Percentiles rank a stretch among this genome's conserved stretches.
Conservation (phyloP, 2,113 vertebrate genomes). For the Spizaetus ornatus region DNA sequence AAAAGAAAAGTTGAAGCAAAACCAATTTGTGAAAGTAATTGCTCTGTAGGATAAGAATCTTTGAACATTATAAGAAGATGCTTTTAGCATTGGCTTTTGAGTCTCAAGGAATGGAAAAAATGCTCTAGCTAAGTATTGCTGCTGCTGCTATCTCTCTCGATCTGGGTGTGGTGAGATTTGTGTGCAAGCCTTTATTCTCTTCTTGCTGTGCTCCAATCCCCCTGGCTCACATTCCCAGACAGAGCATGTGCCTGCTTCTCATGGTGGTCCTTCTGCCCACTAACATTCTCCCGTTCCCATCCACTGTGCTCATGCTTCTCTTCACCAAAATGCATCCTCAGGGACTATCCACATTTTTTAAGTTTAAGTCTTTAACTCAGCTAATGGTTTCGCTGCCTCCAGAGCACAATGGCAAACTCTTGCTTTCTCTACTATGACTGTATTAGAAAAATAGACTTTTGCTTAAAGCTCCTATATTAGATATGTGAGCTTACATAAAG, state of each 20-base stretch:
- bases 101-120: neutral
- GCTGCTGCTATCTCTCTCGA: neutral
- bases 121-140: neutral
- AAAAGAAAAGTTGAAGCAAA: neutral
- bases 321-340: neutral
- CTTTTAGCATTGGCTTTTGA: neutral
- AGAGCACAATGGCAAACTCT: neutral
- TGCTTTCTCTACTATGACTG: neutral
- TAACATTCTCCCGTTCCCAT: neutral
- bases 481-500: neutral
- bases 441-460: neutral
- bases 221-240: neutral
- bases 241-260: neutral
- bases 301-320: neutral
- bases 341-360: neutral
- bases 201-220: neutral
- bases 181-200: neutral
- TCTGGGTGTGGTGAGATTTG: neutral
- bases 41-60: neutral
- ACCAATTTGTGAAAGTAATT: neutral
- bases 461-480: neutral
- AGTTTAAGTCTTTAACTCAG: neutral
- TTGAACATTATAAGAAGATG: neutral
- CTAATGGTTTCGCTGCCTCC: neutral
- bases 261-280: neutral